A percentile compares a stretch with the other conserved stretches of the same genome.
phyloP scores from a whole-genome alignment of 2,888 invertebrate species.

The Ectemnius lituratus region DNA sequence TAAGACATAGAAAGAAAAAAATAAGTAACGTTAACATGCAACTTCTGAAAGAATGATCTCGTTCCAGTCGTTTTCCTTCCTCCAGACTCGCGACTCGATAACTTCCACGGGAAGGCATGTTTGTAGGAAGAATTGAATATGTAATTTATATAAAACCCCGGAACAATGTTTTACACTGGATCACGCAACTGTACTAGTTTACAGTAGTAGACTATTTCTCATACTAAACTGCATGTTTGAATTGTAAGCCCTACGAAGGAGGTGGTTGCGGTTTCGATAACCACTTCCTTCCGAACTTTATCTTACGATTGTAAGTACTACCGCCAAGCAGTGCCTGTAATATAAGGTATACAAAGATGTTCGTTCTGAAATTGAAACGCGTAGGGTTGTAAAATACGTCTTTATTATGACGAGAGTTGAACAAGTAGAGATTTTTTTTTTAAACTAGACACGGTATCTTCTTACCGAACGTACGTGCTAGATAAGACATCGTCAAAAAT shows the following conservation, averaged over 20 bases:
- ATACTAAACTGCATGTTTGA: constrained; percentile 13
- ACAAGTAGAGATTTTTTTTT: constrained; percentile 21
- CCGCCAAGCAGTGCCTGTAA: neutral
- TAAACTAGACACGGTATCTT: constrained; percentile 13
- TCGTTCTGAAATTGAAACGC: too few relatives aligned
- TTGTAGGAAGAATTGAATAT: neutral
- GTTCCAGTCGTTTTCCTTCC: constrained; percentile 41
- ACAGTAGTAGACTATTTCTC: neutral
- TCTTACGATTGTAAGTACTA: constrained; percentile 29
- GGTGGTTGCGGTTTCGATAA: constrained; percentile 60
- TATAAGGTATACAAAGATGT: neutral
- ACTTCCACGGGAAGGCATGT: constrained; percentile 56
- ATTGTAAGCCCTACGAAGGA: constrained; percentile 5
- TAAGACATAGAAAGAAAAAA: constrained; percentile 59
- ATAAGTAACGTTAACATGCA: constrained; percentile 59
- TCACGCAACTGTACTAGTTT: neutral
- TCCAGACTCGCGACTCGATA: constrained; percentile 54
- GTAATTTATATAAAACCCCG: neutral
- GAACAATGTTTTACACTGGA: neutral
- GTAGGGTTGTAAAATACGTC: neutral
- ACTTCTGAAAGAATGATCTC: constrained; percentile 62
- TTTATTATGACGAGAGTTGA: constrained; percentile 9
- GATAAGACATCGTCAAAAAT: constrained; percentile 46
- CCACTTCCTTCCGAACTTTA: constrained; percentile 60
- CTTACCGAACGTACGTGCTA: constrained; percentile 26